phyloP scores from a whole-genome alignment of 1,140 invertebrate genomes.

The Pachypsylla venusta region DNA sequence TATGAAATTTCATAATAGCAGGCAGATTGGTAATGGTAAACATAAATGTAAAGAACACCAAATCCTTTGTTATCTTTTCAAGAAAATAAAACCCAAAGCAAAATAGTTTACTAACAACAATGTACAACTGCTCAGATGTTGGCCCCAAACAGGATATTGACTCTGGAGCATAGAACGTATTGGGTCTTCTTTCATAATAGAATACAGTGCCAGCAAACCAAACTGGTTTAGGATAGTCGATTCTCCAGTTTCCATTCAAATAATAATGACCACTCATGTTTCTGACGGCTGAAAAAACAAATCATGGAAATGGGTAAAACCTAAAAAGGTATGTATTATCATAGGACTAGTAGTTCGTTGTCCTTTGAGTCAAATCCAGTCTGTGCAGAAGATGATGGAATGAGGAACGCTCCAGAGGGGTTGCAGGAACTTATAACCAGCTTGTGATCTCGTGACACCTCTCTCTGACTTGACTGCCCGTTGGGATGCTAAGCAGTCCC shows the following conservation, averaged over 20 bases:
- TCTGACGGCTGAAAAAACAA: slow-evolving; percentile 51
- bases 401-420: no score
- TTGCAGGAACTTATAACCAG: no score
- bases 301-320: no score
- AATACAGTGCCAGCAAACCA: slow-evolving; percentile 68
- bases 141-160: slow-evolving; percentile 67
- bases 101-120: slow-evolving; percentile 59
- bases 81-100: slow-evolving; percentile 9
- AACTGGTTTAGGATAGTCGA: slow-evolving; percentile 69
- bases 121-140: slow-evolving; percentile 67
- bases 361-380: no score
- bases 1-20: no score
- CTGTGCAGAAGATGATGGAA: no score
- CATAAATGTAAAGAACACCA: neutral
- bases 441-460: no score
- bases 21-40: no score
- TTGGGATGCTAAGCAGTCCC: no score
- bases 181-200: slow-evolving; percentile 67
- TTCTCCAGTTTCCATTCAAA: slow-evolving; percentile 85
- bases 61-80: neutral
- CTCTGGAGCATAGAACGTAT: slow-evolving; percentile 68
- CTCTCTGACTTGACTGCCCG: no score
- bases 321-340: no score
- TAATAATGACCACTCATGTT: slow-evolving; percentile 72
- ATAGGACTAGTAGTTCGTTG: no score